Base-by-base conservation (phyloP, 1,140 invertebrate species). In the Nasonia longicornis region DNA sequence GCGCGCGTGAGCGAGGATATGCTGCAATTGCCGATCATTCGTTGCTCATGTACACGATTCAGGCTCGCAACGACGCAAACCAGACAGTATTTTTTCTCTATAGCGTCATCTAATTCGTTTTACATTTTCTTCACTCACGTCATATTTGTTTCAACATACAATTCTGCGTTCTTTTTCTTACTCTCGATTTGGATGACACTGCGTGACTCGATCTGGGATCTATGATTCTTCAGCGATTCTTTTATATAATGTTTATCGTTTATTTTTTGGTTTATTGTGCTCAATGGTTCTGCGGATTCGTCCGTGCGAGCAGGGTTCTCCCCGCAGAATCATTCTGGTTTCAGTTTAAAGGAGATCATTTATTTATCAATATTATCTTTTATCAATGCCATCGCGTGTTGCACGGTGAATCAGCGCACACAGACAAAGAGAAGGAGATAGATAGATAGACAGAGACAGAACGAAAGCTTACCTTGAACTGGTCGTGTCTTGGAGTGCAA, bases 51-150 rank as follows among this genome's bases (percentile, higher is more conserved):
- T 42, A 12, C 26, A 76, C 58, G 35, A 16, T 63, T 14, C 8
- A 71, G 35, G 29, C 74, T 79, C 22, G 42, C 26, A 78, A 70
- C 10, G 58, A 79, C 72, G 77, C 77, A 42, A 82, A 79, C 77
- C 81, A 79, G 72, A 82, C 81, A 82, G 77, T 82, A 75, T 79
- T 52, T 75, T 64, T 58, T 77, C 8, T 35, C 22, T 58, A 10
- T 75, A 26, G 1, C 4, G 42, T 73, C 7, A 67, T 52, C 29
- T 71, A 0, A 1, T 26, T 78, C 22, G 1, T 7, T 35, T 64
- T 73, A 64, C 22, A 26, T 67, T 12, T 14, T 16, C 29, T 70
- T 70, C 26, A 48, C 42, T 74, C 11, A 72, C 2, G 26, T 66
- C 63, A n/a, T 22, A 66, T 66, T 26, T 2, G 26, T 64, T 31